Base-by-base conservation (phyloP, 2,797 vertebrate genomes). In the Hoplostethus atlanticus region DNA sequence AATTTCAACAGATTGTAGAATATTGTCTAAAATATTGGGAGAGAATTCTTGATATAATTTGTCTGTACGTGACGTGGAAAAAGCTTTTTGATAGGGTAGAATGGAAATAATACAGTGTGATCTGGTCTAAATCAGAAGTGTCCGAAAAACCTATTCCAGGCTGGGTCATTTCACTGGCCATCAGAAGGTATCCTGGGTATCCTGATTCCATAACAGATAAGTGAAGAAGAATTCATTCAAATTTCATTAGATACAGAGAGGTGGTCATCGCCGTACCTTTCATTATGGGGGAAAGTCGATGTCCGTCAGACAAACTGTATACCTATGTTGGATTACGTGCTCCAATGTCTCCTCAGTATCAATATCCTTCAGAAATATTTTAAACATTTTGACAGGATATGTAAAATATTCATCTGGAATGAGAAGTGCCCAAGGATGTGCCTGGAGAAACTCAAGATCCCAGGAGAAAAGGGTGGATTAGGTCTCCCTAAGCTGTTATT, bases 251-350 rank as follows among this genome's bases (percentile, higher is more conserved):
- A 54, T 54, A 25, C 3, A 3, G 47, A 53, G 3, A 53, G 62
- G 4, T 64, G 47, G 31, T 64, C 52, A 2, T 44, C 63, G 2
- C 25, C 38, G 4, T 40, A 9, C 17, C 34, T 65, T 10, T 65
- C 51, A 12, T 9, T 65, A 25, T 65, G 48, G 50, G 34, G 63
- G 0, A 65, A 65, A 4, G 12, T 65, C 0, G 54, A 65, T 21
- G 50, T 53, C 0, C 11, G 38, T 0, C 54, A 65, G 6, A 40
- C 54, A 30, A 54, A 65, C 30, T 56, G 64, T n/a, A 46, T 67
- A 2, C 40, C 64, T 0, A 56, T 11, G 17, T 1, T 34, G 2
- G 56, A 67, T 8, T 30, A 67, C 12, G 21, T 67, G 0, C 11
- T 67, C 1, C 52, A 67, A 13, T 67, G 12, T 7, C 64, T 67